A percentile compares a stretch with the other conserved stretches of the same genome.
Evolutionary conservation across 2,888 invertebrate genomes (phyloP).

Genomic region (Himalopsyche anomala): DNA sequence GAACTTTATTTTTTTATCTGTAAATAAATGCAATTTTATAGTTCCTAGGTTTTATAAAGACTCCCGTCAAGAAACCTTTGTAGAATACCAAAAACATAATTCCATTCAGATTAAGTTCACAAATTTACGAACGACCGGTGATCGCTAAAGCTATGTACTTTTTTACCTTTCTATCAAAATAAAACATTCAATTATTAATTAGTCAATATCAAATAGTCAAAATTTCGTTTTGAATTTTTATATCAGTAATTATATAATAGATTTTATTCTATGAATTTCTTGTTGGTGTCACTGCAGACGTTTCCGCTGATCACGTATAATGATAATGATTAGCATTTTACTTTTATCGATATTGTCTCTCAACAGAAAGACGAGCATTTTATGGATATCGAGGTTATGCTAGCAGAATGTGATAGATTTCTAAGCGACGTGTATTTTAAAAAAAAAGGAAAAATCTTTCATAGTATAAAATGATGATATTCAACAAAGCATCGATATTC

Average conservation of each 20-base stretch:
- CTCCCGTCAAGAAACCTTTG: not conserved
- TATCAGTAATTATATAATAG: too few species aligned
- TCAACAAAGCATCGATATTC: too few species aligned
- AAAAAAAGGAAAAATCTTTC: too few species aligned
- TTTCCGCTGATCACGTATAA: not conserved
- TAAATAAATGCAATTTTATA: slow-evolving; percentile 18
- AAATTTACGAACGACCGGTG: not conserved
- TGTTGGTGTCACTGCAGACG: not conserved
- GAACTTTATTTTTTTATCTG: not conserved
- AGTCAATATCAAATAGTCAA: too few species aligned
- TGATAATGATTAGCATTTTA: slow-evolving; percentile 5
- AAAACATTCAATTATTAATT: not conserved
- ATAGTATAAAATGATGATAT: too few species aligned
- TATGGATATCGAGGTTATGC: not conserved
- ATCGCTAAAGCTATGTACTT: not conserved
- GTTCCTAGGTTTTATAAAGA: slow-evolving; percentile 22
- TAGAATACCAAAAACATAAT: too few species aligned
- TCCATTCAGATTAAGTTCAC: not conserved
- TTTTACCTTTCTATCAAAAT: not conserved
- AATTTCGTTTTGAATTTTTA: too few species aligned
- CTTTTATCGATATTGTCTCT: not conserved
- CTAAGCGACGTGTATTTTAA: too few species aligned
- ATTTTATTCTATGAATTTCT: too few species aligned
- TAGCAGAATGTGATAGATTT: too few species aligned
- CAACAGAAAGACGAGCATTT: slow-evolving; percentile 21